A percentile compares a stretch with the other conserved stretches of the same genome.
Evolutionary conservation across 92 coral and sea anemone genomes (phyloP).

Genomic region (Hydrozoanthus gracilis): DNA sequence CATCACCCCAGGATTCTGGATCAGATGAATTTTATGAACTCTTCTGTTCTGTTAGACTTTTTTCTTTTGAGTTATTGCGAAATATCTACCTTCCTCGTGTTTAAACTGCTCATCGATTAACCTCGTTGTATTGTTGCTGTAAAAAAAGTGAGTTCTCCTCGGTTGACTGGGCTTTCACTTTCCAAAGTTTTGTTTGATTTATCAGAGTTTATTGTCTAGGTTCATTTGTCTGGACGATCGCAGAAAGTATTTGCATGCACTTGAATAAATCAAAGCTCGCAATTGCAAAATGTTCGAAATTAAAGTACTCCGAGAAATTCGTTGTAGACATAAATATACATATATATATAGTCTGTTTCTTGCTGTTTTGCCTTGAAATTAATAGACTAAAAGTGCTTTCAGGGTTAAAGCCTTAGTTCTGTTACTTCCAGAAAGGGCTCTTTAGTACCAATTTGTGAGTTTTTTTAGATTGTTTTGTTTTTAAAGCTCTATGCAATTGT

Average conservation of each 20-base stretch:
- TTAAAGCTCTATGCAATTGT: no score
- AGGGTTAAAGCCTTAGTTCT: no score
- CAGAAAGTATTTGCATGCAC: slow-evolving; percentile 15
- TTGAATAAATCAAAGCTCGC: slow-evolving; percentile 9
- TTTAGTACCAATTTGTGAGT: no score
- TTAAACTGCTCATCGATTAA: background rate
- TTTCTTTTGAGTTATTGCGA: background rate
- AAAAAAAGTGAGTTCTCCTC: background rate
- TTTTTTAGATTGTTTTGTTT: no score
- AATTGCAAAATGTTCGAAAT: background rate
- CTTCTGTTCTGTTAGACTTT: background rate
- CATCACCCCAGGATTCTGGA: background rate
- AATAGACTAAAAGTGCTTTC: no score
- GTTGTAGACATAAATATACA: no score
- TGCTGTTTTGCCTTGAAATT: no score
- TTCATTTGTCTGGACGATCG: slow-evolving; percentile 14
- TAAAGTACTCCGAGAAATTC: no score
- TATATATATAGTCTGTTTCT: no score
- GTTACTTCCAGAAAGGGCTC: no score
- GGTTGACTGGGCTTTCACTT: slow-evolving; percentile 18
- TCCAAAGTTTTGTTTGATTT: slow-evolving; percentile 17
- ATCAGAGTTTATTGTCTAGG: slow-evolving; percentile 24
- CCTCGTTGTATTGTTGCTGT: slow-evolving; percentile 4
- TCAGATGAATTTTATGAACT: background rate
- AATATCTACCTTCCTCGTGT: slow-evolving; percentile 12